A percentile compares a stretch with the other conserved stretches of the same genome.
These are phyloP conservation scores for Tympanoctomys barrerae DNA, from an alignment of 2,797 vertebrate species.

Conservation along the genomic window DNA sequence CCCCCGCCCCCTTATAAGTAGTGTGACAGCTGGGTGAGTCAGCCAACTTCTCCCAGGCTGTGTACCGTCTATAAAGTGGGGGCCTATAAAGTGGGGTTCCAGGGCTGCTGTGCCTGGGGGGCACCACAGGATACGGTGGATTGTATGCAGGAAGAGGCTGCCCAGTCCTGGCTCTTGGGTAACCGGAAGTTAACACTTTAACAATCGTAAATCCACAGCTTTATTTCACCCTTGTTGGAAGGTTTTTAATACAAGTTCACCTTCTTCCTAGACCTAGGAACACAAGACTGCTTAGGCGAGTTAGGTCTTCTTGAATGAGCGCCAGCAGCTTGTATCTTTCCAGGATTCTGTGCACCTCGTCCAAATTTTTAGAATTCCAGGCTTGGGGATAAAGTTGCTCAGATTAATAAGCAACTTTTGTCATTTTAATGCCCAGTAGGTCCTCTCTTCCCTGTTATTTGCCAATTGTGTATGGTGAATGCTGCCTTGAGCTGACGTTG, in stretches of 20 bases:
- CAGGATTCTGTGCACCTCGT: not conserved
- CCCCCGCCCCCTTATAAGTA: not conserved
- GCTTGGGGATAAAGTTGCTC: not conserved
- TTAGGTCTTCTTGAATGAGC: not conserved
- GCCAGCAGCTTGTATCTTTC: not conserved
- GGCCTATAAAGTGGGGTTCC: fast-evolving
- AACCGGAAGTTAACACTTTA: not conserved
- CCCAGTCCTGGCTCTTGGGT: not conserved
- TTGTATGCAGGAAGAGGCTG: fast-evolving
- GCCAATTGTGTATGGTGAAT: not conserved
- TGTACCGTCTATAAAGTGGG: no score
- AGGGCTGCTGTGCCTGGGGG: not conserved
- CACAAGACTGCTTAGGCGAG: not conserved
- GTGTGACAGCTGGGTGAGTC: not conserved
- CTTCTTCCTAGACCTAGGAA: not conserved
- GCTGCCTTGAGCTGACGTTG: not conserved
- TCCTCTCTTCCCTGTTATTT: not conserved
- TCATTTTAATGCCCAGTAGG: not conserved
- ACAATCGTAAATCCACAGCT: not conserved
- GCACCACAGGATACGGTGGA: no score
- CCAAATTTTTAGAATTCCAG: not conserved
- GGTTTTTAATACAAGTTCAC: not conserved
- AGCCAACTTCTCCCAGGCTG: not conserved
- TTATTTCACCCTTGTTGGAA: not conserved
- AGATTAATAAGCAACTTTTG: not conserved